Conservation (phyloP, 2,113 vertebrate genomes). For the Ploceus nigricollis region DNA sequence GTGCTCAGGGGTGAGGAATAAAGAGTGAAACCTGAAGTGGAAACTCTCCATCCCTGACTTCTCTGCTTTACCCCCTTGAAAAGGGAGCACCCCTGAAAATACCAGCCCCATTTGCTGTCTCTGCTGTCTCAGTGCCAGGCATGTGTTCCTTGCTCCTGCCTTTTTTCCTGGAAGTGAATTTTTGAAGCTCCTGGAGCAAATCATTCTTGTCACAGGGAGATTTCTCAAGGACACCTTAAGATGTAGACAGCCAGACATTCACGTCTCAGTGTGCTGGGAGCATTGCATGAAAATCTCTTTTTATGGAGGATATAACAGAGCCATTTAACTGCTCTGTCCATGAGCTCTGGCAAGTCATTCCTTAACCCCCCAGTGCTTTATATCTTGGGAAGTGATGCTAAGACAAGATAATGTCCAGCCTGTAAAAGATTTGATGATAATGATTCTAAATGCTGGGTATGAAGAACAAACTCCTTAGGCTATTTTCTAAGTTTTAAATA, state of each 20-base stretch:
- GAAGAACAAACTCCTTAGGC: not conserved
- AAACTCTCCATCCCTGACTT: not conserved
- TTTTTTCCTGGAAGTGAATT: not conserved
- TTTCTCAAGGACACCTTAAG: constrained; percentile 32
- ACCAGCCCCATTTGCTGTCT: not conserved
- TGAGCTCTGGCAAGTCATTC: constrained; percentile 10
- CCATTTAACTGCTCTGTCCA: constrained; percentile 24
- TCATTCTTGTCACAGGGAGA: not conserved
- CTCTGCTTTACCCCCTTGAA: not conserved
- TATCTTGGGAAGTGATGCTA: constrained; percentile 39
- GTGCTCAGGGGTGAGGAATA: not conserved
- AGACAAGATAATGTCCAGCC: constrained; percentile 49
- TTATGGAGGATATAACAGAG: not conserved
- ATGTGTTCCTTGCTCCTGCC: not conserved
- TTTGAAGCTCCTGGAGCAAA: not conserved
- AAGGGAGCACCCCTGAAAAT: not conserved
- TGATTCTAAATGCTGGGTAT: not conserved
- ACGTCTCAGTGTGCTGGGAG: not conserved
- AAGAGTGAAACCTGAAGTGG: not conserved
- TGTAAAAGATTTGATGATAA: constrained; percentile 35
- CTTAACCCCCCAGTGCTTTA: constrained; percentile 47
- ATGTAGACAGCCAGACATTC: not conserved
- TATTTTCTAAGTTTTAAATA: constrained; percentile 24
- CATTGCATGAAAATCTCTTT: constrained; percentile 45
- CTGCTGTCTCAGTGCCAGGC: not conserved